These are phyloP conservation scores for Sterrhoptilus dennistouni DNA, from an alignment of 2,113 vertebrate species.

Conservation along the genomic window DNA sequence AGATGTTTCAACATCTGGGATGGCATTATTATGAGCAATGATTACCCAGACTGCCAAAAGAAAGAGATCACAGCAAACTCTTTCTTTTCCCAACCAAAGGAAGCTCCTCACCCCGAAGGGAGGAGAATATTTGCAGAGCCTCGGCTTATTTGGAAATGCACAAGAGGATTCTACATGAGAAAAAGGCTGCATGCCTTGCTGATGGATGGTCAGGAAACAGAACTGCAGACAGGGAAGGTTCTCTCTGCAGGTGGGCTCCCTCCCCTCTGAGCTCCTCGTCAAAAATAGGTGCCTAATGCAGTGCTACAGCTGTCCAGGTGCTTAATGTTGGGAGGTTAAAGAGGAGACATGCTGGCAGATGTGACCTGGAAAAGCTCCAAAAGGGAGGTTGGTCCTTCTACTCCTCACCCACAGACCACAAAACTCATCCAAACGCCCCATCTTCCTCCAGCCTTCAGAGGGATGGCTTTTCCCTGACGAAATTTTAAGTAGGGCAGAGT, in stretches of 20 bases:
- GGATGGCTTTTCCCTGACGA: neutral
- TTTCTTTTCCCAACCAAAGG: slow-evolving; percentile 18
- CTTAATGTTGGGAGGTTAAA: neutral
- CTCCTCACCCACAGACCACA: neutral
- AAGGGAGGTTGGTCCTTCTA: neutral
- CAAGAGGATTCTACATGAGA: neutral
- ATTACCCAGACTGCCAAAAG: slow-evolving; percentile 57
- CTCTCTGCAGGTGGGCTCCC: neutral
- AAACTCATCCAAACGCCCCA: neutral
- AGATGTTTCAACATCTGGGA: slow-evolving; percentile 62
- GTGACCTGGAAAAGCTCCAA: slow-evolving; percentile 52
- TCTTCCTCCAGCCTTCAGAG: neutral
- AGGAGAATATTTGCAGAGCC: neutral
- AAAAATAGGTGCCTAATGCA: neutral
- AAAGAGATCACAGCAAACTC: slow-evolving; percentile 22
- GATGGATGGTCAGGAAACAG: neutral
- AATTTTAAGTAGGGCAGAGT: neutral
- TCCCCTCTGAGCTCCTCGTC: neutral
- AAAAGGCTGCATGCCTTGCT: neutral
- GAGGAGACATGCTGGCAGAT: neutral
- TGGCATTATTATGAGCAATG: slow-evolving; percentile 61
- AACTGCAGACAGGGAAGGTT: neutral
- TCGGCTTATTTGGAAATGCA: neutral
- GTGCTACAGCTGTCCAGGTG: slow-evolving; percentile 41
- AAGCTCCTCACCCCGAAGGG: slow-evolving; percentile 12